Percentiles rank a stretch among this genome's conserved stretches.
Conservation (phyloP, 2,888 invertebrate genomes). For the Lucinisca nassula region DNA sequence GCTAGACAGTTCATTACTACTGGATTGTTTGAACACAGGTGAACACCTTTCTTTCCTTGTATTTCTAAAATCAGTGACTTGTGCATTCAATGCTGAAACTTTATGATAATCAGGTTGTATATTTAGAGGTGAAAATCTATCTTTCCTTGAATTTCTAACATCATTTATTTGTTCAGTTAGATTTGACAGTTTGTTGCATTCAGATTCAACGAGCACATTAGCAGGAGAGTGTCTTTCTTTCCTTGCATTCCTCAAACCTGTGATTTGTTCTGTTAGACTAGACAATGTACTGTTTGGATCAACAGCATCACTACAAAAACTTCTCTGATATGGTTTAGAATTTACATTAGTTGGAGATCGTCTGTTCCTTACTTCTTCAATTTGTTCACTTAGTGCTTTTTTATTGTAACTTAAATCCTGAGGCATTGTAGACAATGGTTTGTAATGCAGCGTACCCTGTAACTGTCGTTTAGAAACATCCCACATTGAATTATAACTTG, state of each 20-base stretch:
- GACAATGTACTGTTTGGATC: too few relatives aligned
- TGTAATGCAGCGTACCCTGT: background rate
- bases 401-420: background rate
- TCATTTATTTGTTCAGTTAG: constrained; percentile 25
- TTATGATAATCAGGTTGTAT: background rate
- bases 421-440: background rate
- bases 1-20: background rate
- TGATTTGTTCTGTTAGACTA: background rate
- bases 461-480: background rate
- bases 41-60: background rate
- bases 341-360: too few relatives aligned
- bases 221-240: background rate
- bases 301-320: too few relatives aligned
- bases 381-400: background rate
- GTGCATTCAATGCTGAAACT: background rate
- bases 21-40: background rate
- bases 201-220: background rate
- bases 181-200: background rate
- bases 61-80: background rate
- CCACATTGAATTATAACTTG: background rate
- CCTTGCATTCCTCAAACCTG: background rate
- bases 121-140: background rate
- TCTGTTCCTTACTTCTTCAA: background rate
- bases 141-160: constrained; percentile 24
- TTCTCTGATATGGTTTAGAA: too few relatives aligned